Evolutionary conservation across 2,113 vertebrate genomes (phyloP).

Genomic region (Proterorhinus semilunaris): DNA sequence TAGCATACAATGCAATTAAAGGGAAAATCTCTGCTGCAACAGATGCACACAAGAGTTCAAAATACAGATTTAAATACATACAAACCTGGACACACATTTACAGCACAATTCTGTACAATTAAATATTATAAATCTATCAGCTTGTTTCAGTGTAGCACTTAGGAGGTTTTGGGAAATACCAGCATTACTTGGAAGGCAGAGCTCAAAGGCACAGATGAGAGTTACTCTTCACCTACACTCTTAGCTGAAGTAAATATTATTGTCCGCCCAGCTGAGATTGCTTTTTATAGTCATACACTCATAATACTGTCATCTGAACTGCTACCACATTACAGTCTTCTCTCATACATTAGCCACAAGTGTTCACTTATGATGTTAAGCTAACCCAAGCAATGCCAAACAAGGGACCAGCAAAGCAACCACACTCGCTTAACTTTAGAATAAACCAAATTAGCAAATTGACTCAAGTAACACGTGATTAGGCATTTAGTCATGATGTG

Average conservation of each 20-base stretch:
- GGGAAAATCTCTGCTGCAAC: slow-evolving; percentile 28
- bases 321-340: not conserved
- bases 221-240: slow-evolving; percentile 12
- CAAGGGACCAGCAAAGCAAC: not conserved
- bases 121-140: slow-evolving; percentile 57
- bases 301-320: not conserved
- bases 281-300: not conserved
- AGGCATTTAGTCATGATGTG: not conserved
- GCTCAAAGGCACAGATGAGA: slow-evolving; percentile 52
- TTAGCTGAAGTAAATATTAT: slow-evolving; percentile 2
- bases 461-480: not conserved
- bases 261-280: not conserved
- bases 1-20: slow-evolving; percentile 44
- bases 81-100: slow-evolving; percentile 54
- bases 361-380: slow-evolving; percentile 1
- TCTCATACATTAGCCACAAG: not conserved
- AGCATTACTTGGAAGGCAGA: slow-evolving; percentile 44
- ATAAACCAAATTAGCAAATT: not conserved
- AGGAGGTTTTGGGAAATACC: slow-evolving; percentile 61
- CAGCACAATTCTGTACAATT: slow-evolving; percentile 68
- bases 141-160: slow-evolving; percentile 76
- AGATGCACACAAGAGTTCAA: slow-evolving; percentile 26
- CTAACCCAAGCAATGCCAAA: slow-evolving; percentile 2
- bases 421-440: not conserved
- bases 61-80: slow-evolving; percentile 58